phyloP scores from a whole-genome alignment of 2,797 vertebrate species.

The Adelosebastes latens region DNA sequence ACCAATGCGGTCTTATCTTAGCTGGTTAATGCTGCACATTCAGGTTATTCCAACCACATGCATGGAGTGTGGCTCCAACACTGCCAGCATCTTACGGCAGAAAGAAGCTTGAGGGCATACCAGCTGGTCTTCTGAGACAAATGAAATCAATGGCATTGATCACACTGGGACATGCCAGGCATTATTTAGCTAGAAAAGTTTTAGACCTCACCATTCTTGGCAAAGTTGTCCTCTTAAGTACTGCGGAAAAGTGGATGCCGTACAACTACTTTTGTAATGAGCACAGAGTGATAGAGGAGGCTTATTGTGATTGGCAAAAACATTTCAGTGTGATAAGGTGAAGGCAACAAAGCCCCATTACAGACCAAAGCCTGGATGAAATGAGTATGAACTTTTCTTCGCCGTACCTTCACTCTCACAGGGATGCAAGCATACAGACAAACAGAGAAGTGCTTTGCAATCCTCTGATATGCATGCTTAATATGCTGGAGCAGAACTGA shows the following conservation, averaged over 20 bases:
- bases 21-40: neutral
- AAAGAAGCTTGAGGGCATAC: neutral
- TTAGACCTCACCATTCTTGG: neutral
- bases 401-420: neutral
- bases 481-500: neutral
- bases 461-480: neutral
- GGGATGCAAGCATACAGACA: conserved; percentile 1
- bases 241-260: neutral
- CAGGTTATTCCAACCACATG: neutral
- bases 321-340: neutral
- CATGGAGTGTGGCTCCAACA: neutral
- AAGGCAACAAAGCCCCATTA: neutral
- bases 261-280: neutral
- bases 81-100: neutral
- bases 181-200: conserved; percentile 11
- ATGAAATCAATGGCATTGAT: conserved; percentile 35
- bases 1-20: neutral
- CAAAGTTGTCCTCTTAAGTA: neutral
- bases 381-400: neutral
- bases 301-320: neutral
- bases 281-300: neutral
- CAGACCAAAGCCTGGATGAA: conserved; percentile 9
- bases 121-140: neutral
- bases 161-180: neutral
- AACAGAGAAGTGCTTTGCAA: neutral